A percentile compares a stretch with the other conserved stretches of the same genome.
Evolutionary conservation across 2,888 invertebrate species (phyloP).

Genomic region (Idaea aversata): DNA sequence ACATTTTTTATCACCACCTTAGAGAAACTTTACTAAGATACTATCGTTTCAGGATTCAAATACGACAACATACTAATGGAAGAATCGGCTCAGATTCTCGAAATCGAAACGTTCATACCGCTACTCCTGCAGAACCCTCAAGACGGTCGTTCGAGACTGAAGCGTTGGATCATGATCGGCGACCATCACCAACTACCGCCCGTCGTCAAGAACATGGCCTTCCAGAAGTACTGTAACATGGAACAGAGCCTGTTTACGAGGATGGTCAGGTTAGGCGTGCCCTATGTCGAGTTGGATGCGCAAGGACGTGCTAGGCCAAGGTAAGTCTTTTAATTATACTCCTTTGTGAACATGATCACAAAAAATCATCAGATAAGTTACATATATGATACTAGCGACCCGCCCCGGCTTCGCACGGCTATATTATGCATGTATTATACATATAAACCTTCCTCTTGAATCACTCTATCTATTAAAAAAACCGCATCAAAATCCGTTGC

Average conservation of each 20-base stretch:
- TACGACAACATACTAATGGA: constrained; percentile 99
- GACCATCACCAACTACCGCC: constrained; percentile 99
- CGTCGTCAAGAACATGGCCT: constrained; percentile 99
- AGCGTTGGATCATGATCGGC: constrained; percentile 99
- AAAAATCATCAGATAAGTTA: too few relatives aligned
- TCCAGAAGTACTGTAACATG: constrained; percentile 99
- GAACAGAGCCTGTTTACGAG: constrained; percentile 99
- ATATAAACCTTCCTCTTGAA: too few relatives aligned
- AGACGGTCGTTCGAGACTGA: constrained; percentile 96
- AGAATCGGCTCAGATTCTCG: constrained; percentile 98
- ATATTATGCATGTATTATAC: too few relatives aligned
- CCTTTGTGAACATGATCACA: background rate
- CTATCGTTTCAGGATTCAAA: constrained; percentile 85
- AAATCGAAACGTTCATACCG: constrained; percentile 99
- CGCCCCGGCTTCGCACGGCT: too few relatives aligned
- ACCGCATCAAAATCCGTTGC: too few relatives aligned
- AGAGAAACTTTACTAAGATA: background rate
- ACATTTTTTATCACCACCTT: background rate
- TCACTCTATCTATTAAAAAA: too few relatives aligned
- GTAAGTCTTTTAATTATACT: constrained; percentile 49
- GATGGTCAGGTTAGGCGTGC: constrained; percentile 97
- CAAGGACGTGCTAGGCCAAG: constrained; percentile 96
- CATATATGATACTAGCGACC: too few relatives aligned
- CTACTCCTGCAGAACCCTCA: constrained; percentile 98
- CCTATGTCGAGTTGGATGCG: constrained; percentile 97